Evolutionary conservation across 2,113 vertebrate species (phyloP), one percentile per base, ranked within the genome.

Genomic region (Oophaga pumilio): DNA sequence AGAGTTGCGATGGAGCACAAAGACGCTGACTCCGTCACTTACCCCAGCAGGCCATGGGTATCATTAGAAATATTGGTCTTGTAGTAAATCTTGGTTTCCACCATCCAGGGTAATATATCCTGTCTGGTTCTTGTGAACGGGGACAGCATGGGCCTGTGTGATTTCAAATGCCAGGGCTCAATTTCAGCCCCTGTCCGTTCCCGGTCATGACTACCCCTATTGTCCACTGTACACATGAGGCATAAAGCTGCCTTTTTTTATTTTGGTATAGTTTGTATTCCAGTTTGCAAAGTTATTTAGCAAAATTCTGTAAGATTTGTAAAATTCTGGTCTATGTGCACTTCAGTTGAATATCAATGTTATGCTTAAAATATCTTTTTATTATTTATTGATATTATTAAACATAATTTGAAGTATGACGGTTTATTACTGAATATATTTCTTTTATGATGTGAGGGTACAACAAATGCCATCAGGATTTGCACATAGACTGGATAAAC

Each of bases 401-500:
- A 28, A 62, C 18, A 60, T 20, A 22, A 33, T 80, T 15, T 18
- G 8, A 80, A 79, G 53, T 80, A 33, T 17, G 10, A 2, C 59
- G 2, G 13, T 59, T 60, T 15, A 82, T 52, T 20, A 24, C 26
- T n/a, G 52, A 79, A 56, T 12, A 82, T 24, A 50, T 59, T 76
- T 28, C 28, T 60, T 60, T 85, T 20, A 43, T 76, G 56, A 24
- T 60, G 1, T 28, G 53, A 49, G 20, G 13, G n/a, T 74, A 62
- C 60, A 76, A 24, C 28, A 77, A 33, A 12, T 59, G 64, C 43
- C 59, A 10, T 6, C 3, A 6, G 56, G 84, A 76, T 74, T 22
- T 56, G 80, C n/a, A 82, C 17, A 68, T 74, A 60, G 53, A 74
- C 53, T 74, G 69, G 26, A 76, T 43, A 74, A 59, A 74, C 52